Percentiles rank a stretch among this genome's conserved stretches.
phyloP scores from a whole-genome alignment of 2,888 invertebrate species.

The Drosophila mayaguana region DNA sequence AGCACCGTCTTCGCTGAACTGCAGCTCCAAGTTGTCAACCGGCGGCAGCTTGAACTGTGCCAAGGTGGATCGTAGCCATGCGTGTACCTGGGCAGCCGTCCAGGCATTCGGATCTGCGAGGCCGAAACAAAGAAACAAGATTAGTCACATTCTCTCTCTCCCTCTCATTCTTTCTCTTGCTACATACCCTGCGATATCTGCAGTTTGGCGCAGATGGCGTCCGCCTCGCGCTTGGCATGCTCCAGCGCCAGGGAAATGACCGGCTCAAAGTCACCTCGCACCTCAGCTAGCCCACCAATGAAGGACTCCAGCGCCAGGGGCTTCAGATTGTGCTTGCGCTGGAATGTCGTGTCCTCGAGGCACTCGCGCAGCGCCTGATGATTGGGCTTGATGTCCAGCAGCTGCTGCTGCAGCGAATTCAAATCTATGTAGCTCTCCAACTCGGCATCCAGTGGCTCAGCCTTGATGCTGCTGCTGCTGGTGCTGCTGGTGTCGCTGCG shows the following conservation, averaged over 20 bases:
- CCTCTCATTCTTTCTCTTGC: background rate
- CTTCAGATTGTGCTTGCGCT: conserved; percentile 92
- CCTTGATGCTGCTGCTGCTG: conserved; percentile 83
- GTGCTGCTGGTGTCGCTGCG: conserved; percentile 82
- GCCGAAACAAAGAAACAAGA: background rate
- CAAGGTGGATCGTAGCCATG: conserved; percentile 95
- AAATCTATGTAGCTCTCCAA: conserved; percentile 83
- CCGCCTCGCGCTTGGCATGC: conserved; percentile 93
- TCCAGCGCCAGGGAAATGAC: conserved; percentile 94
- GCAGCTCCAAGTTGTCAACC: conserved; percentile 90
- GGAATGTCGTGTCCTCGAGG: conserved; percentile 93
- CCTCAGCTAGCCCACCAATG: conserved; percentile 86
- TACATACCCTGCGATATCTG: conserved; percentile 94
- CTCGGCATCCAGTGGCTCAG: conserved; percentile 84
- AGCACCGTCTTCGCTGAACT: conserved; percentile 92
- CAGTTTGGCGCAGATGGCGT: conserved; percentile 92
- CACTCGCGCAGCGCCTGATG: conserved; percentile 93
- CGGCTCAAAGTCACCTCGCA: conserved; percentile 92
- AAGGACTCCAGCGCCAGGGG: conserved; percentile 90
- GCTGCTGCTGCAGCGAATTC: conserved; percentile 73
- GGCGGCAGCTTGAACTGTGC: conserved; percentile 91
- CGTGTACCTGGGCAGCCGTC: conserved; percentile 93
- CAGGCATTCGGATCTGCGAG: conserved; percentile 94
- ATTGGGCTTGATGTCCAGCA: conserved; percentile 85
- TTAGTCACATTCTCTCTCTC: background rate